Evolutionary conservation across 2,113 vertebrate species (phyloP), one percentile per base, ranked within the genome.

Genomic region (rabbit (Oryctolagus cuniculus)): DNA sequence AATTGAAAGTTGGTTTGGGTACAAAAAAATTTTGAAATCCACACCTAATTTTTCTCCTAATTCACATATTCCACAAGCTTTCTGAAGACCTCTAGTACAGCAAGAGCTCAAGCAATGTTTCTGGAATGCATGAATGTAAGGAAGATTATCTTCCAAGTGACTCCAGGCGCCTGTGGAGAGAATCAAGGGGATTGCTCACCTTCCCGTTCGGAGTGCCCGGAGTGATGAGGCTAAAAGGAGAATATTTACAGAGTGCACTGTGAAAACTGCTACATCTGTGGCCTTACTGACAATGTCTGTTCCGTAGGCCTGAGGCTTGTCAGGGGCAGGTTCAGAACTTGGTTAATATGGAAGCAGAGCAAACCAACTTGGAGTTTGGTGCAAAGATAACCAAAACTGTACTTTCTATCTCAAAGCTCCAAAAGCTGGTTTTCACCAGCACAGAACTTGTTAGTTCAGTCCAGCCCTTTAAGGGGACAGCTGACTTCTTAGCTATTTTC

Each of bases 401-500:
- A 75, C 34, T 58, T 86, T 5, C 38, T 44, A 17, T 79, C n/a
- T 63, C 34, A 49, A 66, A 93, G 51, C 25, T 31, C 8, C 2
- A 70, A 73, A 89, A 67, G 3, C 64, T 51, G 27, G 13, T 36
- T 94, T 91, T 70, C 15, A n/a, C 10, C 7, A 44, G 53, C 12
- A 85, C 13, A 63, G 51, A 11, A 0, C 80, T 93, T 89, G 8
- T 75, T 34, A 55, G 17, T 72, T 89, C 38, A 73, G 21, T 66
- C 5, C 67, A 90, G 22, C 0, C 24, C 31, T 86, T 93, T 72
- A 91, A 90, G 69, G 77, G 55, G 49, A 88, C 44, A 80, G 24
- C 11, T 83, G 16, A 49, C 63, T 69, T 95, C 53, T 90, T 51
- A 88, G 61, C 11, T 87, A 51, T 63, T 90, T 77, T 72, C 38